Evolutionary conservation across 1,140 invertebrate genomes (phyloP).

Genomic region (Harpegnathos saltator): DNA sequence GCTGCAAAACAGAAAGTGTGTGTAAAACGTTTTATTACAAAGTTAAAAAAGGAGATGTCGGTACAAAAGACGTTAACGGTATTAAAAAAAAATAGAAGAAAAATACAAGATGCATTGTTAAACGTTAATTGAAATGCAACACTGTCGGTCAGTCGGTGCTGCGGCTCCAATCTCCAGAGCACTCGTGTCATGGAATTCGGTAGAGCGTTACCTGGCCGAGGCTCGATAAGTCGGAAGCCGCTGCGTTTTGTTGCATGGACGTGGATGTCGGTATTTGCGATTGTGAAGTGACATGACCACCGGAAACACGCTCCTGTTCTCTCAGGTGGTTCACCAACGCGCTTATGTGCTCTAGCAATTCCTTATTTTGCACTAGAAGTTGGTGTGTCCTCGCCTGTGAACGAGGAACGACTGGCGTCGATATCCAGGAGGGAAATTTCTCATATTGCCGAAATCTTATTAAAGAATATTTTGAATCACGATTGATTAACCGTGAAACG

Average conservation of each 20-base stretch:
- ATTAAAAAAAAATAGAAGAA: conserved; percentile 53
- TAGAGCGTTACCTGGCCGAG: conserved; percentile 86
- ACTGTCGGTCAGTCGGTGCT: conserved; percentile 64
- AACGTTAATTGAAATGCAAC: conserved; percentile 77
- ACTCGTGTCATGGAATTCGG: conserved; percentile 81
- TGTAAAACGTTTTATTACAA: conserved; percentile 74
- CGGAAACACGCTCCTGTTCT: conserved; percentile 90
- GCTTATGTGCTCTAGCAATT: conserved; percentile 96
- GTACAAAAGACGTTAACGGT: conserved; percentile 78
- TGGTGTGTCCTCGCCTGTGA: conserved; percentile 95
- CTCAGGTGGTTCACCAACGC: conserved; percentile 94
- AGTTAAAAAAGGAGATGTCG: conserved; percentile 65
- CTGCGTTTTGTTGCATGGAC: conserved; percentile 79
- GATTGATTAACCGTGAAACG: too few species aligned
- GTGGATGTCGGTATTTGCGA: conserved; percentile 76
- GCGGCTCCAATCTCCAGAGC: conserved; percentile 69
- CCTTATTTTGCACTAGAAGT: conserved; percentile 96
- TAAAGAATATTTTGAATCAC: too few species aligned
- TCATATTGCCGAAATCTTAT: too few species aligned
- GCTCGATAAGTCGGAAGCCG: conserved; percentile 80
- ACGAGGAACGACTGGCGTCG: neutral
- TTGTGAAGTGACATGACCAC: conserved; percentile 77
- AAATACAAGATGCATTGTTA: conserved; percentile 77
- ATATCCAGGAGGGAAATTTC: neutral
- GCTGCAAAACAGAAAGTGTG: conserved; percentile 61